phyloP scores from a whole-genome alignment of 2,888 invertebrate genomes.

The Syrista parreyssii region DNA sequence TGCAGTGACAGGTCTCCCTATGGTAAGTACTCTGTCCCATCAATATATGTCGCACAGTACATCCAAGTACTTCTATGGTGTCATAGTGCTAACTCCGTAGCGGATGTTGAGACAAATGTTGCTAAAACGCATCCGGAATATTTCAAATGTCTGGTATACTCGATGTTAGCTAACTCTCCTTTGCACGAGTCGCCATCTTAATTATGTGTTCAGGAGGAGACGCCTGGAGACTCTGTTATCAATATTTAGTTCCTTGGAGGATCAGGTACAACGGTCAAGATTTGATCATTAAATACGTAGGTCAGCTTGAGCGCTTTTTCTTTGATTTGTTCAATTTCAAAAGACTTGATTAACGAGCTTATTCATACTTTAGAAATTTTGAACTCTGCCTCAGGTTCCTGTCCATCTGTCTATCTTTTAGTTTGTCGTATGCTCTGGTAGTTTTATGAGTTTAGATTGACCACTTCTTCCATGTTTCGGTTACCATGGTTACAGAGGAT shows the following conservation, averaged over 20 bases:
- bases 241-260: too few species aligned
- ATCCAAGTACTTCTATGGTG: not conserved
- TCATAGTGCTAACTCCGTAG: not conserved
- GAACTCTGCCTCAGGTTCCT: not conserved
- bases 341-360: not conserved
- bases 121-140: not conserved
- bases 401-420: not conserved
- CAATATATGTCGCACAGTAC: not conserved
- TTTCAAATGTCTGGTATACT: not conserved
- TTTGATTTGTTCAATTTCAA: too few species aligned
- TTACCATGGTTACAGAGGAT: not conserved
- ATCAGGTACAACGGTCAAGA: too few species aligned
- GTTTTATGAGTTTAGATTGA: not conserved
- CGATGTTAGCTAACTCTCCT: not conserved
- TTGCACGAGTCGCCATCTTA: too few species aligned
- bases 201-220: too few species aligned
- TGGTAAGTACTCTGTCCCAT: not conserved
- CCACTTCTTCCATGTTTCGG: not conserved
- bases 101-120: not conserved
- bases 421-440: not conserved
- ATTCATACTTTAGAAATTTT: not conserved
- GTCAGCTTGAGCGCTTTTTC: too few species aligned
- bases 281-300: too few species aligned
- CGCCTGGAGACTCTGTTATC: too few species aligned
- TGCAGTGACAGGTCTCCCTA: not conserved